phyloP scores from a whole-genome alignment of 2,113 vertebrate genomes.

The Pandion haliaetus region DNA sequence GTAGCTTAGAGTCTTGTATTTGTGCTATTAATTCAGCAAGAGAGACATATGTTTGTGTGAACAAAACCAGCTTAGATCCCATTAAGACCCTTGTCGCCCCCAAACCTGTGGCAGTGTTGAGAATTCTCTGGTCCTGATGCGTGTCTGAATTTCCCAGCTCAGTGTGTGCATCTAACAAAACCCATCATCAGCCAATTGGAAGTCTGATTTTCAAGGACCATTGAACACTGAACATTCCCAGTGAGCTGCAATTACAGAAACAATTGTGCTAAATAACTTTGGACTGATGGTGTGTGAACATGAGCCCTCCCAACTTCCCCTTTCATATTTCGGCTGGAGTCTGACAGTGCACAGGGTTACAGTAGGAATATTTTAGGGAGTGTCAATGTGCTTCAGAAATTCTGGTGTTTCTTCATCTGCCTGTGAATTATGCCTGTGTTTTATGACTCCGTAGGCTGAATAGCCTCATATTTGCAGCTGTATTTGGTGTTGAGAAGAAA shows the following conservation, averaged over 20 bases:
- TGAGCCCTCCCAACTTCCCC: not conserved
- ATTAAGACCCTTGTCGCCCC: not conserved
- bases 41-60: not conserved
- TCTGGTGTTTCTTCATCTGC: not conserved
- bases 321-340: not conserved
- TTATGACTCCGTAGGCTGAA: not conserved
- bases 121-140: not conserved
- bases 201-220: conserved; percentile 51
- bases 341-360: not conserved
- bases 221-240: conserved; percentile 45
- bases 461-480: not conserved
- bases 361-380: not conserved
- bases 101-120: not conserved
- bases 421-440: not conserved
- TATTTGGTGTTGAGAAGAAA: not conserved
- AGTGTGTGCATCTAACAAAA: not conserved
- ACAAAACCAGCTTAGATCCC: not conserved
- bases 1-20: not conserved
- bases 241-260: conserved; percentile 55
- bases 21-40: not conserved
- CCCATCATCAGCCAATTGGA: conserved; percentile 29
- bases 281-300: conserved; percentile 37
- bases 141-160: not conserved
- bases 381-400: not conserved
- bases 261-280: conserved; percentile 64